A percentile compares a stretch with the other conserved stretches of the same genome.
These are phyloP conservation scores for Erynnis tages DNA, from an alignment of 2,888 invertebrate genomes.

Conservation along the genomic window DNA sequence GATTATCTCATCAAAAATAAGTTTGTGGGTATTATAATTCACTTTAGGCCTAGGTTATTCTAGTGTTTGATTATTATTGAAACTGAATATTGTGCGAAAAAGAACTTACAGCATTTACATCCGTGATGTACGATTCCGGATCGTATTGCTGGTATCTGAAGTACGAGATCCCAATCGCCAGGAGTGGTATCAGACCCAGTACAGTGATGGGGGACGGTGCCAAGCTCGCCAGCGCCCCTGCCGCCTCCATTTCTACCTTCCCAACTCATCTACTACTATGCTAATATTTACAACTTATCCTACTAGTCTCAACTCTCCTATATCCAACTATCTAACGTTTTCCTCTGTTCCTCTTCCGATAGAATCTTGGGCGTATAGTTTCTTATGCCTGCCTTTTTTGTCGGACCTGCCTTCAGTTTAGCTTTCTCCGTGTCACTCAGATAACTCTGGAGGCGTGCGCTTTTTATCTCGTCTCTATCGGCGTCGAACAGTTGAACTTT, in stretches of 20 bases:
- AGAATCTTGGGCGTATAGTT: constrained; percentile 88
- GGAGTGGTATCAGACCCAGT: constrained; percentile 89
- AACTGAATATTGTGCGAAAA: too few relatives aligned
- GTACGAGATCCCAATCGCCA: constrained; percentile 90
- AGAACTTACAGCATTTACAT: constrained; percentile 85
- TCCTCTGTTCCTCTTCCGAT: constrained; percentile 78
- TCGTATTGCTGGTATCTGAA: constrained; percentile 91
- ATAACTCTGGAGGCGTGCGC: constrained; percentile 59
- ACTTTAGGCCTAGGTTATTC: too few relatives aligned
- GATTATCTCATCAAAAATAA: too few relatives aligned
- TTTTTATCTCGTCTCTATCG: constrained; percentile 59
- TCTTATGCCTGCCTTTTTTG: constrained; percentile 83
- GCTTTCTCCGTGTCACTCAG: constrained; percentile 68
- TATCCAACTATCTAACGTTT: constrained; percentile 85
- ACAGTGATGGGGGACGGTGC: constrained; percentile 84
- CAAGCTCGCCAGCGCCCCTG: constrained; percentile 79
- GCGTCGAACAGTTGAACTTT: constrained; percentile 65
- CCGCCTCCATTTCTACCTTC: constrained; percentile 69
- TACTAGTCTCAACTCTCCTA: constrained; percentile 73
- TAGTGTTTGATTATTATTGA: too few relatives aligned
- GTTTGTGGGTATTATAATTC: too few relatives aligned
- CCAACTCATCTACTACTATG: constrained; percentile 68
- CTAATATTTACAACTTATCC: constrained; percentile 75
- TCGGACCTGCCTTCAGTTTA: constrained; percentile 60
- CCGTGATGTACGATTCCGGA: constrained; percentile 89